Evolutionary conservation across 2,888 invertebrate species (phyloP).

Genomic region (Drosophila acutilabella): DNA sequence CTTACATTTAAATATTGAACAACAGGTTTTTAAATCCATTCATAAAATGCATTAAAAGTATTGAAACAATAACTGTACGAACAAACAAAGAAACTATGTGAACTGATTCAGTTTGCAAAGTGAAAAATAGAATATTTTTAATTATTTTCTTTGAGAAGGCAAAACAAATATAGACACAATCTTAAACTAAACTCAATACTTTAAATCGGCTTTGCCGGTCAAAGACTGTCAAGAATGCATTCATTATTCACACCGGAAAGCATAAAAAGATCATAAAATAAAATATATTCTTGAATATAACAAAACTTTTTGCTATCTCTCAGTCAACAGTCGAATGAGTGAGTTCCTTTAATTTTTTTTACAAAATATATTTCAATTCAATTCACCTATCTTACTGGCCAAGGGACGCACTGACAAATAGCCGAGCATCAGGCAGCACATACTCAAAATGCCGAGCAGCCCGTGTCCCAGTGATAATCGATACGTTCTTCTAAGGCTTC

Average conservation of each 20-base stretch:
- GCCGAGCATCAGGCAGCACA: slow-evolving; percentile 18
- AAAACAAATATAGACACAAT: no score
- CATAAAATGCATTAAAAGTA: no score
- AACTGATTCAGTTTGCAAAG: no score
- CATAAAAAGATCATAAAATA: background rate
- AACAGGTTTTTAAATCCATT: no score
- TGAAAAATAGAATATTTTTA: no score
- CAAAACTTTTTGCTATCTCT: slow-evolving; percentile 1
- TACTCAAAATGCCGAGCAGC: slow-evolving; percentile 10
- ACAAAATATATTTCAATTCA: slow-evolving; percentile 9
- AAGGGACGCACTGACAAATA: slow-evolving; percentile 25
- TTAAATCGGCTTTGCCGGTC: no score
- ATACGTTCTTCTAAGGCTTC: slow-evolving; percentile 33
- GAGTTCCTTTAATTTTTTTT: background rate
- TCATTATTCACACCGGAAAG: background rate
- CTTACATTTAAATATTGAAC: no score
- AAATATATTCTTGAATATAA: background rate
- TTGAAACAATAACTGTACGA: no score
- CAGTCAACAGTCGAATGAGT: background rate
- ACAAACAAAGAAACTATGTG: no score
- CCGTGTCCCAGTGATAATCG: slow-evolving; percentile 16
- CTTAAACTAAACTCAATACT: no score
- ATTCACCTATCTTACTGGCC: background rate
- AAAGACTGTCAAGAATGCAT: background rate
- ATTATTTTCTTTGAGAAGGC: no score